Evolutionary conservation across 1,140 invertebrate genomes (phyloP).

Genomic region (Neodiprion lecontei): DNA sequence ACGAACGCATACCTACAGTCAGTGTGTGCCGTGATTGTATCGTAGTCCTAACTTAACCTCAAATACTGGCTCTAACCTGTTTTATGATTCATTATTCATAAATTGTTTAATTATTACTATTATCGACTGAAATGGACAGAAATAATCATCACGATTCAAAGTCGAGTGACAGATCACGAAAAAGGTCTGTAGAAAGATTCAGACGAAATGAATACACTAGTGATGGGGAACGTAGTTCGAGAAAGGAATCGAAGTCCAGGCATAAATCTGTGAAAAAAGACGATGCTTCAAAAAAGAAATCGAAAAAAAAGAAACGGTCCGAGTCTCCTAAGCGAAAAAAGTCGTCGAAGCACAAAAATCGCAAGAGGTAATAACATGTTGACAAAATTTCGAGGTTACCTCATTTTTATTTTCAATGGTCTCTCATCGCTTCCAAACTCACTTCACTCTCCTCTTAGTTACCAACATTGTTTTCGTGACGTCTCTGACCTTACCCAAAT

Average conservation of each 20-base stretch:
- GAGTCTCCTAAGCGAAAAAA: conserved; percentile 29
- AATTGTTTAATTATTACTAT: not conserved
- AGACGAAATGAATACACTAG: conserved; percentile 16
- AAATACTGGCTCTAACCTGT: no score
- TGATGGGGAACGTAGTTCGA: conserved; percentile 22
- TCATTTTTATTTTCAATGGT: conserved; percentile 2
- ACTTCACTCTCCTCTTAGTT: not conserved
- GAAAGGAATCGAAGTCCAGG: conserved; percentile 25
- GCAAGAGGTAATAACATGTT: conserved; percentile 31
- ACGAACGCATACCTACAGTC: no score
- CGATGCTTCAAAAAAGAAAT: conserved; percentile 33
- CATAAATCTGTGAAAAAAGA: conserved; percentile 27
- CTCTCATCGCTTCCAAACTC: not conserved
- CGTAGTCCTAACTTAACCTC: no score
- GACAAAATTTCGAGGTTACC: conserved; percentile 9
- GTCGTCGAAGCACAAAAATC: conserved; percentile 39
- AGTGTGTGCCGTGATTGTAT: no score
- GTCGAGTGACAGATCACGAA: conserved; percentile 20
- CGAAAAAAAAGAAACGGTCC: conserved; percentile 18
- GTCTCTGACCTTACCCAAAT: conserved; percentile 18
- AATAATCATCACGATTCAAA: conserved; percentile 20
- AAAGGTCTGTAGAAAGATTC: conserved; percentile 14
- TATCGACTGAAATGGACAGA: conserved; percentile 32
- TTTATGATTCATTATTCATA: no score
- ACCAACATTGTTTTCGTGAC: conserved; percentile 21